Conservation (phyloP, 2,113 vertebrate species). For the Laterallus jamaicensis region DNA sequence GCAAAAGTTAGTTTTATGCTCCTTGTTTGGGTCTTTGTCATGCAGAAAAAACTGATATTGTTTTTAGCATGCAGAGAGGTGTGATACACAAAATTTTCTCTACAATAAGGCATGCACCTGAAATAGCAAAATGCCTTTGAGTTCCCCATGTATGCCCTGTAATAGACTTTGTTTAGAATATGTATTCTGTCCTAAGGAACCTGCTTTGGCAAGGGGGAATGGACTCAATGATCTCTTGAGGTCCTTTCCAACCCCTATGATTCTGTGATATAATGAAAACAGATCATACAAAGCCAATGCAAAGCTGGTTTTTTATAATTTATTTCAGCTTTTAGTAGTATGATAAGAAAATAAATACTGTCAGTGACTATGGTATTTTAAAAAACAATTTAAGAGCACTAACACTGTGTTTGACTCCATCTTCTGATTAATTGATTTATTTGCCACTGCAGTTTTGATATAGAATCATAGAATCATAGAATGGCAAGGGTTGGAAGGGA, state of each 20-base stretch:
- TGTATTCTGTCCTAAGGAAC: background rate
- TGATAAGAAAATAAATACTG: background rate
- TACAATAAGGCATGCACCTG: background rate
- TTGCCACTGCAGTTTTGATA: background rate
- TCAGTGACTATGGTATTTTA: background rate
- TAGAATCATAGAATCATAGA: no score
- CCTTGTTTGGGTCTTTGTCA: background rate
- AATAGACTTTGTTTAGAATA: background rate
- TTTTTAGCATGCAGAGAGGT: background rate
- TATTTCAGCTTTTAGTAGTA: background rate
- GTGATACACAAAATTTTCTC: background rate
- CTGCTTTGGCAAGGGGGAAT: no score
- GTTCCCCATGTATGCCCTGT: background rate
- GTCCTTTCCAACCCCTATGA: no score
- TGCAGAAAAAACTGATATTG: no score
- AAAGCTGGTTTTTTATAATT: background rate
- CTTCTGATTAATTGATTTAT: background rate
- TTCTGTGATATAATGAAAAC: background rate
- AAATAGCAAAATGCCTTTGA: background rate
- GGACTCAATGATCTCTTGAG: no score
- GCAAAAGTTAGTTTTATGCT: background rate
- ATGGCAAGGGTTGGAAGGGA: no score
- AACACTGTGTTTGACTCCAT: background rate
- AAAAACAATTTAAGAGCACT: background rate
- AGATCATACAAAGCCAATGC: background rate